Base-by-base conservation (phyloP, 2,113 vertebrate genomes). In the Eulemur macaco region DNA sequence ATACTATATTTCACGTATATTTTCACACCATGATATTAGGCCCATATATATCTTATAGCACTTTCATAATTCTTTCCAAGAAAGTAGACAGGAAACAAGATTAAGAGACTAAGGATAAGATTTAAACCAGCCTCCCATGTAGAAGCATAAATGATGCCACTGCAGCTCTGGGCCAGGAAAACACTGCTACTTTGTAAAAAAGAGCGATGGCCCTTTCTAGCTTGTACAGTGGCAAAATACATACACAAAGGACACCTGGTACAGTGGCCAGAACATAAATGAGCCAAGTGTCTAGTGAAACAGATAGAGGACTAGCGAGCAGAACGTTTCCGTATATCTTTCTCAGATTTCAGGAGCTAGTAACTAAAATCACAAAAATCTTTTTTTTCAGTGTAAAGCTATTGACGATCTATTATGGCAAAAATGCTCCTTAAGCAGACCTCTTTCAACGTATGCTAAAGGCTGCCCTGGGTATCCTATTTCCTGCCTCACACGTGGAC, bases 61-160 rank as follows among this genome's bases (percentile, higher is more conserved):
- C 8, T 92, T 96, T 91, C 29, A 86, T 91, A 96, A 94, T 89
- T 96, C 47, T 95, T 64, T 89, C 94, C 9, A 78, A 88, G 81
- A 63, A 94, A 97, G 86, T 69, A 91, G 69, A 90, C 74, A 92
- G 64, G 63, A 97, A 97, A 81, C 9, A 94, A 86, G 86, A 97
- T 97, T 90, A 96, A 97, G 31, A 95, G 80, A 94, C 37, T 86
- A 17, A 94, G 37, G 31, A 39, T 91, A 77, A 50, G 78, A 95
- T 94, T 96, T 93, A 95, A 97, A 71, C 50, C 50, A 88, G 21
- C 12, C 66, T 94, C 68, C 50, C 39, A 63, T 63, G 74, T 66
- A 50, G 66, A 92, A 78, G 23, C 9, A 84, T 86, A 86, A 80
- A 96, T 88, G 52, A 96, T 91, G 42, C 12, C 52, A 64, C 50